Evolutionary conservation across 2,797 vertebrate species (phyloP), one percentile per base, ranked within the genome.

Genomic region (Cuculus canorus): DNA sequence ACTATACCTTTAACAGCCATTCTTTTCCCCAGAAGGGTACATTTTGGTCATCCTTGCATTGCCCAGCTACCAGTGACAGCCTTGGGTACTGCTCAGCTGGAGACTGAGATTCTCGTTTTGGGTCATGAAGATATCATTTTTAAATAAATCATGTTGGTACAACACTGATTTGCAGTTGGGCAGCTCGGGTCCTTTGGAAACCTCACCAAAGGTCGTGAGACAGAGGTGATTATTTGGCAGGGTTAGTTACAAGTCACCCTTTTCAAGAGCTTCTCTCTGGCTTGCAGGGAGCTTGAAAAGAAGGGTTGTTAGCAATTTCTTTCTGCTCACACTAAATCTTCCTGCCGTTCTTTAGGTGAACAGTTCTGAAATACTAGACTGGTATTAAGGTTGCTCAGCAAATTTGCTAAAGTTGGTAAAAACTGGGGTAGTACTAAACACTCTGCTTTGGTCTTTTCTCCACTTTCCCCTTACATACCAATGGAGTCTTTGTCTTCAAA

Each of bases 391-490:
- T 41, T 25, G 12, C 43, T 64, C 25, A 57, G 43, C 4, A 72
- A 35, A 33, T 11, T 8, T 19, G 28, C 57, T 80, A 25, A 25
- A 71, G 47, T 27, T 8, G 17, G 30, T 73, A n/a, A 56, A 50
- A 79, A 17, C 37, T 8, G 13, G 19, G 50, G 37, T 65, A 78
- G 73, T 19, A 17, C 21, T 28, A 43, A 48, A 48, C 22, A 6
- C 5, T 77, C 0, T 0, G 1, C 11, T 71, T 82, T 5, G 22
- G 14, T 69, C 2, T 32, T 86, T 88, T 12, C 7, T 33, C 12
- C 15, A 52, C 10, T 47, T 69, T 50, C 35, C 47, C 21, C 41
- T 80, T 23, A 5, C 41, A 7, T 17, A 13, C 11, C 39, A 60
- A 13, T 23, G 30, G 27, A 23, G 11, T 63, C 41, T 70, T 77